Evolutionary conservation across 2,888 invertebrate genomes (phyloP), one percentile per base, ranked within the genome.

Genomic region (Metellina segmentata): DNA sequence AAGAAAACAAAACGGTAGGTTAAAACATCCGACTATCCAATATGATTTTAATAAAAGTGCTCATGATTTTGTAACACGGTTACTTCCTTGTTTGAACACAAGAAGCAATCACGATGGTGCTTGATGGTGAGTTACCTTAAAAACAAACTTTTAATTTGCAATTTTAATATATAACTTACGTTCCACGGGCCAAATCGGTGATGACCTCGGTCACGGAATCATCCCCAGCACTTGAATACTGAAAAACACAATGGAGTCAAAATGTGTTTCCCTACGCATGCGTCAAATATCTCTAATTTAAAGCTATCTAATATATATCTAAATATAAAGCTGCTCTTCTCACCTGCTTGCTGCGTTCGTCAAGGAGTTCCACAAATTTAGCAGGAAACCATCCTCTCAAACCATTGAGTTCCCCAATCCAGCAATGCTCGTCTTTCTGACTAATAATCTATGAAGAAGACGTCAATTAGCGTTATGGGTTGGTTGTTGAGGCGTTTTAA

Each of bases 381-480:
- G 99, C 98, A 49, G 99, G 99, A 95, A 99, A 99, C 99, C 99
- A 99, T 74, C 98, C 97, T 95, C 95, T 94, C 81, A 99, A 95
- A 0, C 99, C 99, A 96, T 99, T 99, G 81, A 99, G 95, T 95
- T 99, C 99, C 7, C 99, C 99, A 93, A 99, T 97, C 99, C 99
- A 99, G 95, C 99, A 99, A 95, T 99, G 99, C 94, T 99, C 99
- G 95, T 99, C 99, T 95, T 98, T 98, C 94, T 98, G 98, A 94
- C 98, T 99, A 51, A 99, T 97, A 75, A 95, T 95, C 95, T 95
- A 69, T 34, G 53, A 49, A 52, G 49, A 48, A 49, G 71, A 88
- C 93, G 4, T 34, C 1, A 34, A 34, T 34, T 34, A 34, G 34
- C 4, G 34, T 4, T 34, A 34, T 34, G 34, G 34, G 34, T 34